These are phyloP conservation scores for Tetragonisca angustula DNA, from an alignment of 2,888 invertebrate genomes.

Conservation along the genomic window DNA sequence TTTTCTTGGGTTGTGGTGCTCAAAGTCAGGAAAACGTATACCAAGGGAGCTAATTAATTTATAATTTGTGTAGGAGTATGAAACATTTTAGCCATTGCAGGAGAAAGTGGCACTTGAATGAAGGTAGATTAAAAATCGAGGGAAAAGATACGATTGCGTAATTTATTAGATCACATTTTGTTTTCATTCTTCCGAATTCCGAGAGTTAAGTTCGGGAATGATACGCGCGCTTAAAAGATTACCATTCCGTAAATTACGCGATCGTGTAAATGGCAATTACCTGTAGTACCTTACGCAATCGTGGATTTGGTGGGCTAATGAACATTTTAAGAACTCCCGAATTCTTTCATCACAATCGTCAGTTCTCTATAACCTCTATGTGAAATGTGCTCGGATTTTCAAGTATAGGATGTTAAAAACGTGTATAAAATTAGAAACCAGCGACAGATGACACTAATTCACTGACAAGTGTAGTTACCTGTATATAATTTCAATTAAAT, in stretches of 20 bases:
- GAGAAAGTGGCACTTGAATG: too few relatives aligned
- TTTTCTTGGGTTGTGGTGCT: too few relatives aligned
- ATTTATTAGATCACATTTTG: not conserved
- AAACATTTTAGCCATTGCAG: not conserved
- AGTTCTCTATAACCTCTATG: not conserved
- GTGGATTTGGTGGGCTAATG: constrained; percentile 11
- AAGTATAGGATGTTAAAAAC: not conserved
- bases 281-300: constrained; percentile 18
- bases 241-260: not conserved
- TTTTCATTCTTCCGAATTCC: constrained; percentile 19
- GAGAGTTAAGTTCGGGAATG: not conserved
- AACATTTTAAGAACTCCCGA: not conserved
- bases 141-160: constrained; percentile 12
- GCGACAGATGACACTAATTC: not conserved
- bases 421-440: not conserved
- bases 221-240: not conserved
- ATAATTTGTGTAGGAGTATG: too few relatives aligned
- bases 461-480: not conserved
- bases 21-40: too few relatives aligned
- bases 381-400: not conserved
- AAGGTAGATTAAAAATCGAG: not conserved
- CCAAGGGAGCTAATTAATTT: too few relatives aligned
- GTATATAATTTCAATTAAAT: not conserved
- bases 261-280: constrained; percentile 8
- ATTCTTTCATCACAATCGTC: not conserved